These are phyloP conservation scores for Schizothorax lantsangensis DNA, from an alignment of 2,797 vertebrate species.

Conservation along the genomic window DNA sequence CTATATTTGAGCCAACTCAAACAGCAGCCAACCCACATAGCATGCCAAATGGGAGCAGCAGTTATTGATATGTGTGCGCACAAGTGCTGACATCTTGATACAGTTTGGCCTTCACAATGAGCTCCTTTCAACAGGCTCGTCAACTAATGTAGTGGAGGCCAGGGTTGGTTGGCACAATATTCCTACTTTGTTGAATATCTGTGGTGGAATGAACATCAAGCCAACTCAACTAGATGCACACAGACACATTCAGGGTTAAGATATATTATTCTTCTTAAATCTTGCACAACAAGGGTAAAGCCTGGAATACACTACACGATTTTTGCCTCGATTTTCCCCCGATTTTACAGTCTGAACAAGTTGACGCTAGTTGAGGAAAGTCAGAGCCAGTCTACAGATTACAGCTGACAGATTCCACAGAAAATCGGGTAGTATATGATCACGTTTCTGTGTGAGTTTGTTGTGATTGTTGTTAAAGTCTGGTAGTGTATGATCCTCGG, in stretches of 20 bases:
- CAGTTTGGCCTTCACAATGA: conserved; percentile 18
- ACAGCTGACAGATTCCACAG: too few species aligned
- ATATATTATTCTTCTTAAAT: neutral
- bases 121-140: conserved; percentile 20
- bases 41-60: neutral
- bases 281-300: neutral
- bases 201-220: neutral
- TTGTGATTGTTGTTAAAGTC: too few species aligned
- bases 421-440: too few species aligned
- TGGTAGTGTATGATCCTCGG: too few species aligned
- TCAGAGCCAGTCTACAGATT: too few species aligned
- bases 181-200: conserved; percentile 9
- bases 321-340: too few species aligned
- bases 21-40: neutral
- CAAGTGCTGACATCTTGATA: conserved; percentile 27
- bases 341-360: too few species aligned
- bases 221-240: neutral
- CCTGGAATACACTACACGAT: too few species aligned
- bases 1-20: neutral
- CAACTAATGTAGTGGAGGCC: neutral
- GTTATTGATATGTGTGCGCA: neutral
- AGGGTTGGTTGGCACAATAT: neutral
- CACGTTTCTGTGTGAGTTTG: too few species aligned
- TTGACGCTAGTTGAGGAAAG: too few species aligned
- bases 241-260: neutral